Base-by-base conservation (phyloP, 2,797 vertebrate genomes). In the Apogon hyalosoma region DNA sequence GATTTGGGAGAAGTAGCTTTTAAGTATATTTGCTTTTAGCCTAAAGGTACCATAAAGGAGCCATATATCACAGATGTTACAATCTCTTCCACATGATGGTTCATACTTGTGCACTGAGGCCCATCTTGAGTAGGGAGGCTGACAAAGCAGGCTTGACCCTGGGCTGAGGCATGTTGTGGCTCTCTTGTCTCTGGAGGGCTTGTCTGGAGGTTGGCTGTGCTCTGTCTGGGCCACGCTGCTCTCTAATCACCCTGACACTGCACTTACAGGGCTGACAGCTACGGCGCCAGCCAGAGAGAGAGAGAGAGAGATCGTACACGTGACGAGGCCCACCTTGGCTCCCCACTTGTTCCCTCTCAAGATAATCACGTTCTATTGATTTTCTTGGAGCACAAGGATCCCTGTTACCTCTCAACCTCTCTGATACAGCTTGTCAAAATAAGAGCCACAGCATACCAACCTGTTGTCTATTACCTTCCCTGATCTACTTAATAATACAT, bases 161-260 rank as follows among this genome's bases (percentile, higher is more conserved):
- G 76, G 76, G 78, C 82, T 62, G 67, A 63, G 77, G 74, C 63
- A 85, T 77, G 82, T 86, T 87, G 76, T 80, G 68, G 75, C 28
- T 50, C 72, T 28, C 46, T 77, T 36, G 36, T 89, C 85, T 88
- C 84, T 79, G 80, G 83, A 83, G 83, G 85, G 65, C 73, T 73
- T 43, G 82, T 86, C 82, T 87, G 75, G 85, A 83, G 85, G 86
- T 75, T 78, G 75, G 74, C 82, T 79, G 72, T 14, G 73, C 76
- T 85, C 80, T 49, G 84, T 90, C 88, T 87, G 84, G 84, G 75
- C 87, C 36, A 42, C 16, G 41, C 73, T 80, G 84, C 87, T 86
- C 88, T 90, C 88, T 91, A 91, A 92, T 92, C 91, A 90, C 82
- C 82, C 80, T 87, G 84, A 88, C 86, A 79, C 71, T 73, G 79